Evolutionary conservation across 2,113 vertebrate genomes (phyloP).

Genomic region (Phalacrocorax aristotelis): DNA sequence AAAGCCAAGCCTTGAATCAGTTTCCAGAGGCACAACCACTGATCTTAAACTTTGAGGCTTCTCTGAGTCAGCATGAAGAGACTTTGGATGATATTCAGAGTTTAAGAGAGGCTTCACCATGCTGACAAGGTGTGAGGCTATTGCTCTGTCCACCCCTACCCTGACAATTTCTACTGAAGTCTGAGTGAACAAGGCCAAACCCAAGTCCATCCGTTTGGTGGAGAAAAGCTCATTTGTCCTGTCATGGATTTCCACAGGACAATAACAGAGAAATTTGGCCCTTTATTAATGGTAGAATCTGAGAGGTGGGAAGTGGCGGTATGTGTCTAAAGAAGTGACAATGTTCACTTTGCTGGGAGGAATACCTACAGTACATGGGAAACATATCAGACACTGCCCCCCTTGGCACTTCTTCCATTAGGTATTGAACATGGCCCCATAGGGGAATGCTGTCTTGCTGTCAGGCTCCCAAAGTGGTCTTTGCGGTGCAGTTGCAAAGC

Average conservation of each 20-base stretch:
- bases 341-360: background rate
- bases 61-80: background rate
- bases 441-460: background rate
- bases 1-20: background rate
- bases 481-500: background rate
- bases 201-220: background rate
- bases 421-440: background rate
- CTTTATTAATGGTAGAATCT: background rate
- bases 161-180: background rate
- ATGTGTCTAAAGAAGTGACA: background rate
- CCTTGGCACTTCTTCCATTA: background rate
- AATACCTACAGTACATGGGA: background rate
- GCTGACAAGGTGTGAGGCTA: background rate
- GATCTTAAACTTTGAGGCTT: background rate
- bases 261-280: background rate
- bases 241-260: background rate
- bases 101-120: background rate
- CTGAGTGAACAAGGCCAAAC: background rate
- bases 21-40: background rate
- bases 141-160: background rate
- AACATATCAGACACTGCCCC: background rate
- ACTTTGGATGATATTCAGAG: background rate
- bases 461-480: background rate
- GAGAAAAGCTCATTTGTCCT: background rate
- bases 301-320: background rate